Evolutionary conservation across 2,888 invertebrate genomes (phyloP).

Genomic region (Hypsopygia costalis): DNA sequence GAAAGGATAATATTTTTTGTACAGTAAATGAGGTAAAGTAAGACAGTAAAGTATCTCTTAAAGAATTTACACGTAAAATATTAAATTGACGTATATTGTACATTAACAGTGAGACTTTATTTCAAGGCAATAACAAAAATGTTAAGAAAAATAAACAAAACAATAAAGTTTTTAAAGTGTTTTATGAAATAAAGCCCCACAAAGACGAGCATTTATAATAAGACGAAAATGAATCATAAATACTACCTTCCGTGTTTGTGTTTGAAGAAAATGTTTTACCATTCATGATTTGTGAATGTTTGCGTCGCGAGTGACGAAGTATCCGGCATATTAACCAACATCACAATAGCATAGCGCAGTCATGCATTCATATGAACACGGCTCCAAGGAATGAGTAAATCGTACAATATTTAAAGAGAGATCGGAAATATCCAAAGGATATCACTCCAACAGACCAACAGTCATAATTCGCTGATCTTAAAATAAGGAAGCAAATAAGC

Average conservation of each 20-base stretch:
- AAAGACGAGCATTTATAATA: constrained; percentile 40
- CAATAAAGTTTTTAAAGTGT: not conserved
- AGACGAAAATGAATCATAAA: constrained; percentile 64
- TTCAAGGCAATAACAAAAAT: constrained; percentile 29
- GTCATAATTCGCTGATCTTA: constrained; percentile 70
- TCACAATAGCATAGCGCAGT: constrained; percentile 60
- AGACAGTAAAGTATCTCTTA: constrained; percentile 25
- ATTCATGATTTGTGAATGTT: constrained; percentile 68
- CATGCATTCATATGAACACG: constrained; percentile 70
- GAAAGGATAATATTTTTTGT: constrained; percentile 52
- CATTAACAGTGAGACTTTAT: constrained; percentile 54
- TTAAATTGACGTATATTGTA: constrained; percentile 42
- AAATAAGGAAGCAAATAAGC: constrained; percentile 72
- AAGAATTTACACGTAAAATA: constrained; percentile 47
- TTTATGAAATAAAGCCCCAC: constrained; percentile 46
- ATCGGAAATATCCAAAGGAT: constrained; percentile 29
- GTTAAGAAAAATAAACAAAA: constrained; percentile 22
- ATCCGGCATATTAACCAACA: constrained; percentile 46
- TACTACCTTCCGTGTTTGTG: constrained; percentile 73
- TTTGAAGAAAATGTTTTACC: constrained; percentile 72
- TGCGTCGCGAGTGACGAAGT: constrained; percentile 39
- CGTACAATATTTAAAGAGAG: constrained; percentile 26
- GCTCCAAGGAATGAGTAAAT: constrained; percentile 74
- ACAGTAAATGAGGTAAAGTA: constrained; percentile 45
- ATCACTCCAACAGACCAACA: constrained; percentile 45